These are phyloP conservation scores for Zygogramma bicolorata DNA, from an alignment of 2,888 invertebrate species.

Conservation along the genomic window DNA sequence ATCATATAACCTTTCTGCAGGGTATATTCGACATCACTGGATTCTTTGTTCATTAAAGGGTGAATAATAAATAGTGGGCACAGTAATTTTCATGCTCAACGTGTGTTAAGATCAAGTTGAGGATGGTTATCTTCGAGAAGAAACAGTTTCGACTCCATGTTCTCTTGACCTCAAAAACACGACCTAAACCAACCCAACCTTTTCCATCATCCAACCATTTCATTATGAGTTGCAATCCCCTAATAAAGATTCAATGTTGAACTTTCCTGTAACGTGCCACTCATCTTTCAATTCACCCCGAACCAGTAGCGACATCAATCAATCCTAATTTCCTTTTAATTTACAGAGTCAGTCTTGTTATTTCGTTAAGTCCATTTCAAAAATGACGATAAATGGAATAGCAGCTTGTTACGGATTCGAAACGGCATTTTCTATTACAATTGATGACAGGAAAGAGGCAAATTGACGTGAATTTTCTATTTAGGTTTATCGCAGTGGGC, in stretches of 20 bases:
- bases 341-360: constrained; percentile 16
- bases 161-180: too few species aligned
- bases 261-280: neutral
- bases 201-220: neutral
- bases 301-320: constrained; percentile 17
- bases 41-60: too few species aligned
- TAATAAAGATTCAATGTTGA: neutral
- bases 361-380: constrained; percentile 38
- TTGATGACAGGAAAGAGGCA: constrained; percentile 50
- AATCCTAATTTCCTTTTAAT: constrained; percentile 36
- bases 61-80: too few species aligned
- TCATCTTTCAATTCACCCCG: neutral
- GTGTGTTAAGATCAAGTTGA: too few species aligned
- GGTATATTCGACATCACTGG: too few species aligned
- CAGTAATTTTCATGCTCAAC: too few species aligned
- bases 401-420: constrained; percentile 14
- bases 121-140: too few species aligned
- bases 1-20: too few species aligned
- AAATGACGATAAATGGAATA: constrained; percentile 41
- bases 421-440: constrained; percentile 43
- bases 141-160: too few species aligned
- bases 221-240: neutral
- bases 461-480: constrained; percentile 36
- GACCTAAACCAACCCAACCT: too few species aligned
- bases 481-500: constrained; percentile 30